Percentiles rank a stretch among this genome's conserved stretches.
Evolutionary conservation across 2,797 vertebrate species (phyloP).

Genomic region (Gorsachius magnificus): DNA sequence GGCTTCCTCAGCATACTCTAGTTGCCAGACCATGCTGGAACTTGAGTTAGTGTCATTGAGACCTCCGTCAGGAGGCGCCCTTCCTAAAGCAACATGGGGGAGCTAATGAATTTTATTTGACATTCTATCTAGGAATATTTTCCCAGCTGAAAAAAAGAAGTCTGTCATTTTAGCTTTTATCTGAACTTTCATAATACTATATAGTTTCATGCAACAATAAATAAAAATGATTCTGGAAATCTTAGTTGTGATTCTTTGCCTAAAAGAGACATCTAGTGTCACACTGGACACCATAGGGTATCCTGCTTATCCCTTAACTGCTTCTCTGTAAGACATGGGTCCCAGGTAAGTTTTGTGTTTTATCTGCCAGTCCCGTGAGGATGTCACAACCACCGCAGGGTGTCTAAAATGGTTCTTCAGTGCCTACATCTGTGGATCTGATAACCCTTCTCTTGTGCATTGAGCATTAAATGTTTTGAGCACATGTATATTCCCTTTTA

Average conservation of each 20-base stretch:
- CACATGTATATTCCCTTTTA: neutral
- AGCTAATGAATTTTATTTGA: neutral
- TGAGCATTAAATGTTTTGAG: neutral
- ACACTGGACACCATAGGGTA: neutral
- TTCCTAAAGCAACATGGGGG: neutral
- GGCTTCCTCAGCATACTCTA: neutral
- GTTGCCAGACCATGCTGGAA: neutral
- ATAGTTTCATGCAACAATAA: neutral
- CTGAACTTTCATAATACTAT: neutral
- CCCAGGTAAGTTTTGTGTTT: neutral
- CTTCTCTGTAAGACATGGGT: neutral
- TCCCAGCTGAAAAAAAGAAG: neutral
- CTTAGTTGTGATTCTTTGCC: neutral
- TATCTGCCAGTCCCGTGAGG: neutral
- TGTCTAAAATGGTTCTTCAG: neutral
- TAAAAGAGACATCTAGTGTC: neutral
- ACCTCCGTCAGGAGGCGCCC: neutral
- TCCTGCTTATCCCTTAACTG: neutral
- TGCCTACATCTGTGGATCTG: neutral
- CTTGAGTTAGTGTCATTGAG: neutral
- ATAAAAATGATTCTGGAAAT: neutral
- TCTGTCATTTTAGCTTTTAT: neutral
- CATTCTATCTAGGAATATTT: neutral
- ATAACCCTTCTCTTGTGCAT: neutral
- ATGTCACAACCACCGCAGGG: neutral